Conservation (phyloP, 2,113 vertebrate genomes). For the Indicator indicator region DNA sequence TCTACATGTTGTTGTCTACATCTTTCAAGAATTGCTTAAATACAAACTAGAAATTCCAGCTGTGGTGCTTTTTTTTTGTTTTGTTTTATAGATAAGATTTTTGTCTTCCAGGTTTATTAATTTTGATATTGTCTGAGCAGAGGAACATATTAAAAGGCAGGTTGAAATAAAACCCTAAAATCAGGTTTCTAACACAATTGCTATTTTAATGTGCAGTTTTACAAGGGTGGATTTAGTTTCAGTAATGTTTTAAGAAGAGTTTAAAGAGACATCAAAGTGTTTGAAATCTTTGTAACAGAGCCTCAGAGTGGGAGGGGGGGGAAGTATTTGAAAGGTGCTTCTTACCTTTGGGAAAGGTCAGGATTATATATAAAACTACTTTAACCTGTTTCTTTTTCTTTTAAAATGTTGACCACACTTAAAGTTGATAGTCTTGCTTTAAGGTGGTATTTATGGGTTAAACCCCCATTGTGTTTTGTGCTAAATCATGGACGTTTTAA, state of each 20-base stretch:
- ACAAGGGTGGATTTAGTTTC: slow-evolving; percentile 60
- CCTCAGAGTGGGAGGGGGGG: background rate
- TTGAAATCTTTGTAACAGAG: slow-evolving; percentile 55
- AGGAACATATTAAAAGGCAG: slow-evolving; percentile 42
- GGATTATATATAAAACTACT: slow-evolving; percentile 28
- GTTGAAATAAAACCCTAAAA: slow-evolving; percentile 43
- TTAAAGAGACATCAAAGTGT: slow-evolving; percentile 61
- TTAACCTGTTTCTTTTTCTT: slow-evolving; percentile 1
- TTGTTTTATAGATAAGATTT: background rate
- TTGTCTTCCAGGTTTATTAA: background rate
- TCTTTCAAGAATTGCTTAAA: slow-evolving; percentile 12
- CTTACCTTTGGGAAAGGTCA: slow-evolving; percentile 34
- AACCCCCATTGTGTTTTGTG: slow-evolving; percentile 16
- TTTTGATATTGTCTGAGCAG: background rate
- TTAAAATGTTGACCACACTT: background rate
- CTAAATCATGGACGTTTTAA: background rate
- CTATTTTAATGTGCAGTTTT: slow-evolving; percentile 61
- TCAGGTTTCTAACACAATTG: slow-evolving; percentile 16
- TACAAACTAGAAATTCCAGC: background rate
- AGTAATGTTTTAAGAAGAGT: slow-evolving; percentile 59
- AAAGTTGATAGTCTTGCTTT: slow-evolving; percentile 32
- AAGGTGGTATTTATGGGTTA: slow-evolving; percentile 16
- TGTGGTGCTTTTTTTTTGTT: background rate
- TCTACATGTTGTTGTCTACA: background rate
- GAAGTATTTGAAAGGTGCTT: slow-evolving; percentile 24